Percentiles rank a stretch among this genome's conserved stretches.
Conservation (phyloP, 2,888 invertebrate species). For the Diadromus collaris region DNA sequence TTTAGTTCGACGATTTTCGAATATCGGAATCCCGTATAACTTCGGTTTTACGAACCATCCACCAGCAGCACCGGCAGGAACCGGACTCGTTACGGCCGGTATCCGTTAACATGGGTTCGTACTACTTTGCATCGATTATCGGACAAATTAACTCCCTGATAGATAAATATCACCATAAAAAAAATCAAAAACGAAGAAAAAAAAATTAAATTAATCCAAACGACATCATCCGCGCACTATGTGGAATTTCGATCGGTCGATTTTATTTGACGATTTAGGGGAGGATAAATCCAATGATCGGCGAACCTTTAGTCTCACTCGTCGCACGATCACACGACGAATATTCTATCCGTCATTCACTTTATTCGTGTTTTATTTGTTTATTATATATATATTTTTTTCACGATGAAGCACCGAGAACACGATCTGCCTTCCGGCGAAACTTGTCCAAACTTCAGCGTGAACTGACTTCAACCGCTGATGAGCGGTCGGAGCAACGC, state of each 20-base stretch:
- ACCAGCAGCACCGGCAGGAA: neutral
- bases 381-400: neutral
- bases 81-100: constrained; percentile 1
- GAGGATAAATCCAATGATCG: neutral
- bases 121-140: constrained; percentile 16
- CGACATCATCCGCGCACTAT: neutral
- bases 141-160: constrained; percentile 22
- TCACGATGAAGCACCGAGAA: neutral
- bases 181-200: neutral
- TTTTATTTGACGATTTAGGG: neutral
- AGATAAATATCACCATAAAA: neutral
- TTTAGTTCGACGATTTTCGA: neutral
- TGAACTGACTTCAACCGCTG: constrained; percentile 10
- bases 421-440: constrained; percentile 17
- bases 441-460: constrained; percentile 43
- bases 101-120: constrained; percentile 1
- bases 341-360: neutral
- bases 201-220: neutral
- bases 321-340: neutral
- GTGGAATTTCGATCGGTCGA: neutral
- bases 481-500: neutral
- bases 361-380: neutral
- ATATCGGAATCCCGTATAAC: constrained; percentile 6
- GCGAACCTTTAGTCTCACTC: neutral
- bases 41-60: constrained; percentile 4